phyloP scores from a whole-genome alignment of 2,888 invertebrate genomes.

The Leptopterna dolabrata region DNA sequence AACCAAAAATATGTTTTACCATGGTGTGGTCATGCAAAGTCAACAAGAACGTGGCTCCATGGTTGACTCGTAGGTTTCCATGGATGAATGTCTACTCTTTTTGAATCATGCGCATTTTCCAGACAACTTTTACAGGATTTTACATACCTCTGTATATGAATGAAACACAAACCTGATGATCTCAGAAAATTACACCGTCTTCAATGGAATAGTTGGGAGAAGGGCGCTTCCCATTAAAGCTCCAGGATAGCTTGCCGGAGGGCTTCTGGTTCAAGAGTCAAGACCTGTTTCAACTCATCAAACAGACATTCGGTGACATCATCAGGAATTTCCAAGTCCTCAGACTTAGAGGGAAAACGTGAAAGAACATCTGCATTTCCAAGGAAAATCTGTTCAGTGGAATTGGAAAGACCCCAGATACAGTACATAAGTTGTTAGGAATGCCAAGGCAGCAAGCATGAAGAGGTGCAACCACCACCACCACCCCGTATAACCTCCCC shows the following conservation, averaged over 20 bases:
- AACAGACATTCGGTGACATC: too few relatives aligned
- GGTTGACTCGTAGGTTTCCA: slow-evolving; percentile 4
- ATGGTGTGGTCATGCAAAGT: neutral
- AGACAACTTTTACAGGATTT: neutral
- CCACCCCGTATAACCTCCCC: too few relatives aligned
- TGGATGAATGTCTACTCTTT: neutral
- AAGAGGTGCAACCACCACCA: too few relatives aligned
- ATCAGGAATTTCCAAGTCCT: neutral
- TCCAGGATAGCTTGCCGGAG: too few relatives aligned
- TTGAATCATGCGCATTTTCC: neutral
- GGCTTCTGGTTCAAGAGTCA: too few relatives aligned
- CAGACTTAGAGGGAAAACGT: neutral
- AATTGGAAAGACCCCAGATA: neutral
- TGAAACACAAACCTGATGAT: neutral
- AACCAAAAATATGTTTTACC: neutral
- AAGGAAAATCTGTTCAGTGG: neutral
- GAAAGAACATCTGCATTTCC: neutral
- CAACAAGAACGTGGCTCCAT: neutral
- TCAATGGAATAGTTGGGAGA: neutral
- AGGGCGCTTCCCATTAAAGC: too few relatives aligned
- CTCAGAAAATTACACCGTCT: neutral
- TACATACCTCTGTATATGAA: neutral
- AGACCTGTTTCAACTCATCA: too few relatives aligned
- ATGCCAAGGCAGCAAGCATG: too few relatives aligned
- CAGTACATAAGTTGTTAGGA: too few relatives aligned